These are phyloP conservation scores for Cerastis leucographa DNA, from an alignment of 2,888 invertebrate species.

Conservation along the genomic window DNA sequence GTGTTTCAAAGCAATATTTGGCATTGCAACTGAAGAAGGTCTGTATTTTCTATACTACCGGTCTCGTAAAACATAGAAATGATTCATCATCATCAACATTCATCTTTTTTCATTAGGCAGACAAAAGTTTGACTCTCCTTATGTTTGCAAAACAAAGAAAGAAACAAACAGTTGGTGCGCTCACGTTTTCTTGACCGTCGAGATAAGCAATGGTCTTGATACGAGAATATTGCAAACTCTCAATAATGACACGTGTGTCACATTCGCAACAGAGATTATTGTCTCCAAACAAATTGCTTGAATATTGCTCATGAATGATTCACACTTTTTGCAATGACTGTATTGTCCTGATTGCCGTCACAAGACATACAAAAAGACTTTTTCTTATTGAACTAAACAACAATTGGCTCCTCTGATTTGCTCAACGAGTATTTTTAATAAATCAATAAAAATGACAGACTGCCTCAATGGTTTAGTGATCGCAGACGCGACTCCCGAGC, in stretches of 20 bases:
- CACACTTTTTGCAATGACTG: conserved; percentile 35
- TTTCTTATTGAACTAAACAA: conserved; percentile 9
- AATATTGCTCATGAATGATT: conserved; percentile 30
- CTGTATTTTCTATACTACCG: background rate
- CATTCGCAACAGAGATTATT: conserved; percentile 23
- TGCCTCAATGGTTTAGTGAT: background rate
- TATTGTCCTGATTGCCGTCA: conserved; percentile 9
- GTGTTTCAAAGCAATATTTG: background rate
- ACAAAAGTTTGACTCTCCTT: conserved; percentile 1
- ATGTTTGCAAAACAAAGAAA: conserved; percentile 31
- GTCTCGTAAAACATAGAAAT: background rate
- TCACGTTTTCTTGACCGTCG: conserved; percentile 10
- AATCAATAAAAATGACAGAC: conserved; percentile 56
- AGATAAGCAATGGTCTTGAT: conserved; percentile 28
- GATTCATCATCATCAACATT: no score
- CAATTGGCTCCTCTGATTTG: conserved; percentile 33
- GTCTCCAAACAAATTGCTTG: conserved; percentile 18
- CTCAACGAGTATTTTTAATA: conserved; percentile 50
- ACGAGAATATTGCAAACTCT: conserved; percentile 28
- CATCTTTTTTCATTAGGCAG: background rate
- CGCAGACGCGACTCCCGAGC: background rate
- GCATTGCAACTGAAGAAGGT: background rate
- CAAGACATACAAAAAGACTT: conserved; percentile 27
- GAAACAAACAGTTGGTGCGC: background rate
- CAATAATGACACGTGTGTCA: conserved; percentile 40